These are phyloP conservation scores for Acromyrmex echinatior DNA, from an alignment of 1,140 invertebrate species.

Conservation along the genomic window DNA sequence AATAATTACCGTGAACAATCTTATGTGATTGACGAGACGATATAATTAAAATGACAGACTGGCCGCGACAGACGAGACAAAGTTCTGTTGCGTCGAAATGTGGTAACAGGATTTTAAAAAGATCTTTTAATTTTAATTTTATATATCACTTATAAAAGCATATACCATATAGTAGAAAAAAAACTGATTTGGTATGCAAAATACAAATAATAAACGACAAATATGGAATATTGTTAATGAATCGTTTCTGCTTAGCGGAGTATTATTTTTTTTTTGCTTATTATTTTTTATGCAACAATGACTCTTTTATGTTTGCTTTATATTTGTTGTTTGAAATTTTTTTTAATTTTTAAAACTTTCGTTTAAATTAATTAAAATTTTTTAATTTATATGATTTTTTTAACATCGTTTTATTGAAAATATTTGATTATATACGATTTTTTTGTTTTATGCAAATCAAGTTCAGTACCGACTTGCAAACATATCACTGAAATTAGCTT, in stretches of 20 bases:
- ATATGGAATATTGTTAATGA: not conserved
- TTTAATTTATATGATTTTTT: not conserved
- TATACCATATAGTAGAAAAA: not conserved
- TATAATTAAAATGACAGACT: conserved; percentile 41
- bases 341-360: not conserved
- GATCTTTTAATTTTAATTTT: too few relatives aligned
- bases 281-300: not conserved
- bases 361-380: not conserved
- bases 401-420: not conserved
- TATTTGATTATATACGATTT: not conserved
- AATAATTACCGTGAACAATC: conserved; percentile 39
- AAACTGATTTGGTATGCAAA: not conserved
- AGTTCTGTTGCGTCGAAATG: not conserved
- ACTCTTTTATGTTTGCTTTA: not conserved
- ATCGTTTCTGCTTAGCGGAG: not conserved
- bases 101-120: not conserved
- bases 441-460: conserved; percentile 12
- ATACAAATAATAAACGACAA: not conserved
- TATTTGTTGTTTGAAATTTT: not conserved
- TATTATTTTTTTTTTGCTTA: not conserved
- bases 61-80: not conserved
- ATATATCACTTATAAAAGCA: not conserved
- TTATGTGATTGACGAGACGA: not conserved
- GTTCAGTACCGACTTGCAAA: not conserved
- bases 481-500: conserved; percentile 4